phyloP scores from a whole-genome alignment of 2,113 vertebrate species.

The Rhea pennata region DNA sequence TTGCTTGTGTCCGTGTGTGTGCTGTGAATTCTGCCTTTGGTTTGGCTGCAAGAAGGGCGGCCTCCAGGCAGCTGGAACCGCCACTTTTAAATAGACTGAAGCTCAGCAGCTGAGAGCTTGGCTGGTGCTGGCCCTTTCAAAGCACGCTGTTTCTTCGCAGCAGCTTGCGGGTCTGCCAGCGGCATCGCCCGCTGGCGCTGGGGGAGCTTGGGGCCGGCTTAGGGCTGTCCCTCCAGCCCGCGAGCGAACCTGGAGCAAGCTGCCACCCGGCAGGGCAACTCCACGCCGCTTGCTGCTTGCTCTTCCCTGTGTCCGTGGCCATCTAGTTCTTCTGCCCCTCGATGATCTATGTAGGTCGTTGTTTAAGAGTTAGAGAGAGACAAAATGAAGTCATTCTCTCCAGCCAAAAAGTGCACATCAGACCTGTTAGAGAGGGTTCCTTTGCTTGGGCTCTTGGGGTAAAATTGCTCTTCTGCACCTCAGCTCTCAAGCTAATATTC shows the following conservation, averaged over 20 bases:
- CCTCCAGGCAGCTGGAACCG: neutral
- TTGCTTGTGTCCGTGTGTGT: neutral
- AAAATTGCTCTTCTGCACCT: neutral
- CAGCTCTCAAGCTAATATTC: neutral
- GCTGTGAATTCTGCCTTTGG: neutral
- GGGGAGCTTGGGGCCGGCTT: neutral
- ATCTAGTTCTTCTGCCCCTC: neutral
- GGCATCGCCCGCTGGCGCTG: too few species aligned
- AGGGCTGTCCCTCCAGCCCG: neutral
- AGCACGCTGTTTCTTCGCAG: neutral
- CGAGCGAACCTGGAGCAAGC: neutral
- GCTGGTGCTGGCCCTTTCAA: neutral
- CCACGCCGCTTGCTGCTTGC: neutral
- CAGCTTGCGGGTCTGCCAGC: too few species aligned
- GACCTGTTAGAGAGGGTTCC: neutral
- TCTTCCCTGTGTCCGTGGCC: neutral
- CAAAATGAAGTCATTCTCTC: neutral
- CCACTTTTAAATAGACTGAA: neutral
- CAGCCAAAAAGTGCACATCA: neutral
- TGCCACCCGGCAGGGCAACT: neutral
- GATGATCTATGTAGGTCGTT: neutral
- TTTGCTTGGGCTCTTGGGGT: neutral
- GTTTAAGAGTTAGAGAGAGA: neutral
- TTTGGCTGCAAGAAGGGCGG: neutral
- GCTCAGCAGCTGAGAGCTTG: rapidly evolving